Conservation (phyloP, 2,888 invertebrate species). For the Cristatella mucedo region DNA sequence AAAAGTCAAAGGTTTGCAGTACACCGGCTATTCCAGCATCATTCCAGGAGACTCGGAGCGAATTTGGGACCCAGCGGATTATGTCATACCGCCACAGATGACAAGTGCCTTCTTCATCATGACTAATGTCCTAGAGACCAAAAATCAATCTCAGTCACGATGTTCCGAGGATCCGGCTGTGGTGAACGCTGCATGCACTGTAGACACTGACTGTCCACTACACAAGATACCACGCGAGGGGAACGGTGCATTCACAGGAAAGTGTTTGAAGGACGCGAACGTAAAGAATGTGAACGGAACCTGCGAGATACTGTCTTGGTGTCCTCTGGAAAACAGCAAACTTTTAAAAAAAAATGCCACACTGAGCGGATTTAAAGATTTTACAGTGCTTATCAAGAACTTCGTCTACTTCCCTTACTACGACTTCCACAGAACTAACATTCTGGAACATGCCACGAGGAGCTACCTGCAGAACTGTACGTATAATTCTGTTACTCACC, state of each 20-base stretch:
- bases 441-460: constrained; percentile 20
- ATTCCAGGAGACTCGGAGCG: constrained; percentile 16
- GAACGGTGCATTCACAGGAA: no score
- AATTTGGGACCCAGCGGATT: constrained; percentile 42
- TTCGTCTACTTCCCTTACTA: constrained; percentile 7
- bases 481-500: constrained; percentile 19
- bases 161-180: no score
- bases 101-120: constrained; percentile 43
- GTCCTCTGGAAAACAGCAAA: constrained; percentile 38
- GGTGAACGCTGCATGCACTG: no score
- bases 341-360: constrained; percentile 16
- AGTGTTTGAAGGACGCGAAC: no score
- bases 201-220: no score
- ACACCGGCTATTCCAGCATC: constrained; percentile 21
- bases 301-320: constrained; percentile 38
- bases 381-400: constrained; percentile 8
- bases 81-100: constrained; percentile 41
- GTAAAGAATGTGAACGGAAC: no score
- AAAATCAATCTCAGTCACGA: constrained; percentile 32
- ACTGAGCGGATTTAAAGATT: constrained; percentile 17
- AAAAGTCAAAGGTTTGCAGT: constrained; percentile 41
- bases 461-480: constrained; percentile 22
- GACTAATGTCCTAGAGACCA: constrained; percentile 41
- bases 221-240: no score
- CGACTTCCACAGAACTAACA: constrained; percentile 18